Conservation (phyloP, 2,797 vertebrate species). For the Gymnothorax reevesii region DNA sequence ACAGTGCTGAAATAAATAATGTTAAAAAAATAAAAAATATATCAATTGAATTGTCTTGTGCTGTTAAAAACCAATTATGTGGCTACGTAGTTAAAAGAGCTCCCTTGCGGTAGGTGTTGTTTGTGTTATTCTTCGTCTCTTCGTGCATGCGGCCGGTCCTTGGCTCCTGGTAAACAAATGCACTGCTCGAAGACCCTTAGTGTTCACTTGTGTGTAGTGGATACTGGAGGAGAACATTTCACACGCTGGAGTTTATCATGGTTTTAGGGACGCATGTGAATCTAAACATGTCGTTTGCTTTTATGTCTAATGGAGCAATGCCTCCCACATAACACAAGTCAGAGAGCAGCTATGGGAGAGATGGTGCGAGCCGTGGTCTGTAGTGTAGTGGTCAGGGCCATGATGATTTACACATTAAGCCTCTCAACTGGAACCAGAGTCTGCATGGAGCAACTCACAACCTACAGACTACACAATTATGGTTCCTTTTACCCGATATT, state of each 20-base stretch:
- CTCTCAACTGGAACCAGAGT: background rate
- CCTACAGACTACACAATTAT: background rate
- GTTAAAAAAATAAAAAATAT: too few relatives aligned
- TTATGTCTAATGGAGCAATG: background rate
- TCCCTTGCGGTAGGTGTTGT: too few relatives aligned
- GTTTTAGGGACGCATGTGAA: background rate
- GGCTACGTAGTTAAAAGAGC: too few relatives aligned
- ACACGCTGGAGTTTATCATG: background rate
- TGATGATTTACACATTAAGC: background rate
- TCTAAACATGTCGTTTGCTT: background rate
- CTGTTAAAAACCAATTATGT: too few relatives aligned
- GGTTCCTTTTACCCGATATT: background rate
- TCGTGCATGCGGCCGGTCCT: slow-evolving; percentile 10
- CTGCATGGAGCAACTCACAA: background rate
- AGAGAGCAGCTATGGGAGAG: background rate
- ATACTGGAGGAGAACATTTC: background rate
- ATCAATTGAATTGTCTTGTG: too few relatives aligned
- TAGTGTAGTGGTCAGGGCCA: background rate
- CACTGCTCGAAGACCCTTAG: background rate
- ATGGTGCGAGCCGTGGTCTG: background rate
- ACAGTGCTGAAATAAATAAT: too few relatives aligned
- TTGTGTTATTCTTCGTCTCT: background rate
- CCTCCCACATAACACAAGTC: background rate
- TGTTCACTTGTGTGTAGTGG: background rate
- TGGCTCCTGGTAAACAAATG: background rate